phyloP scores from a whole-genome alignment of 2,797 vertebrate species.

The Mormyrops boulengeri region DNA sequence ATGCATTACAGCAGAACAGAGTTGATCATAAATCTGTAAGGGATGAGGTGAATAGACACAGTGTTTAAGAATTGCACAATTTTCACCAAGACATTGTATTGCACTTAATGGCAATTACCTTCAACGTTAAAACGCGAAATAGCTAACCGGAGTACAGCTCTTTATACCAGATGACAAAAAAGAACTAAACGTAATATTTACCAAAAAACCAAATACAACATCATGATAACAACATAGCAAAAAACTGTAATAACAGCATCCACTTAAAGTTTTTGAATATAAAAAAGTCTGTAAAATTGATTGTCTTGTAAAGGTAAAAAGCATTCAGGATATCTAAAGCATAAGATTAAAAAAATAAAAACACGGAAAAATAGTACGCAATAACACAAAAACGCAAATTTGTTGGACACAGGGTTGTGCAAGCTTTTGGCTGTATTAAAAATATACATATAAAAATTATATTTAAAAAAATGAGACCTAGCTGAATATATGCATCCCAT shows the following conservation, averaged over 20 bases:
- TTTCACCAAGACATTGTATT: constrained; percentile 44
- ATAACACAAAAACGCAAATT: constrained; percentile 29
- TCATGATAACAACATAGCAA: constrained; percentile 34
- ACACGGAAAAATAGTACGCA: constrained; percentile 45
- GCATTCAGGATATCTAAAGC: constrained; percentile 62
- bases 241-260: constrained; percentile 21
- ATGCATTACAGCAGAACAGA: not conserved
- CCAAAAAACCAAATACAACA: constrained; percentile 43
- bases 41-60: not conserved
- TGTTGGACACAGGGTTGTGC: constrained; percentile 41
- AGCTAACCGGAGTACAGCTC: constrained; percentile 44
- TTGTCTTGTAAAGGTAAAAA: constrained; percentile 69
- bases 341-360: constrained; percentile 35
- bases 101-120: constrained; percentile 51
- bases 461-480: not conserved
- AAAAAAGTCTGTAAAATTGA: constrained; percentile 61
- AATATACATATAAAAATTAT: constrained; percentile 14
- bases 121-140: constrained; percentile 38
- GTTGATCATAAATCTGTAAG: not conserved
- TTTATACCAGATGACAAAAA: constrained; percentile 46
- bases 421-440: constrained; percentile 53
- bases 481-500: not conserved
- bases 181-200: constrained; percentile 45
- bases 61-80: not conserved
- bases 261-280: constrained; percentile 37